Conservation (phyloP, 2,113 vertebrate species). For the Dermatemys mawii region DNA sequence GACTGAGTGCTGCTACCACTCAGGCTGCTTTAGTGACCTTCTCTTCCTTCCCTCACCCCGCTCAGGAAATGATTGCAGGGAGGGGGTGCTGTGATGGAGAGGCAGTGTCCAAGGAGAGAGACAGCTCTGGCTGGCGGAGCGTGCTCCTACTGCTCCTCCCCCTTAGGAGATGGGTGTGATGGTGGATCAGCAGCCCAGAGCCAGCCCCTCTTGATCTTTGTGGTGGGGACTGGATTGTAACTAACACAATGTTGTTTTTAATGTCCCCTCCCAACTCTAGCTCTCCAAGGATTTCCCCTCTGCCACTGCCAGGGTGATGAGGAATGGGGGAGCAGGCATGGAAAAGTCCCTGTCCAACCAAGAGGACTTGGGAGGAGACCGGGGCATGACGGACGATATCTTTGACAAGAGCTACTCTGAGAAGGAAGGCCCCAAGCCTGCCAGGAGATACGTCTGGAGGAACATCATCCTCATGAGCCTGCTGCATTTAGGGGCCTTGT, state of each 20-base stretch:
- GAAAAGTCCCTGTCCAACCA: constrained; percentile 45
- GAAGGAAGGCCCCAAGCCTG: constrained; percentile 88
- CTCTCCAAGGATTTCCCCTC: constrained; percentile 67
- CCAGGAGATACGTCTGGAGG: constrained; percentile 87
- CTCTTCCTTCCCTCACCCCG: background rate
- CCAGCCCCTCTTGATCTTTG: background rate
- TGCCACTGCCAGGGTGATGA: constrained; percentile 50
- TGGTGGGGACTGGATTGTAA: background rate
- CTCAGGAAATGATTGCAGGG: background rate
- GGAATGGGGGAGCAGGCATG: constrained; percentile 57
- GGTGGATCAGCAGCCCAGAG: background rate
- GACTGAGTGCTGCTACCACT: background rate
- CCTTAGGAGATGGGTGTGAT: background rate
- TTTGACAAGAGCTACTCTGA: constrained; percentile 89
- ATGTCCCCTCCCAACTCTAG: background rate
- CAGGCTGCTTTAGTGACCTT: background rate
- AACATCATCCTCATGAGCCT: constrained; percentile 91
- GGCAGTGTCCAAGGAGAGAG: background rate
- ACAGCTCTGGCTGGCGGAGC: background rate
- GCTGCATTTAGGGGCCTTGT: constrained; percentile 84
- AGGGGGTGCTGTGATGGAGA: background rate
- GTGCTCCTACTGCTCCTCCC: background rate
- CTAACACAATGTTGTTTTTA: background rate
- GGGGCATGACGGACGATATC: constrained; percentile 80
- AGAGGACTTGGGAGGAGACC: constrained; percentile 67